Conservation (phyloP, 2,113 vertebrate genomes). For the Cephalopterus ornatus region DNA sequence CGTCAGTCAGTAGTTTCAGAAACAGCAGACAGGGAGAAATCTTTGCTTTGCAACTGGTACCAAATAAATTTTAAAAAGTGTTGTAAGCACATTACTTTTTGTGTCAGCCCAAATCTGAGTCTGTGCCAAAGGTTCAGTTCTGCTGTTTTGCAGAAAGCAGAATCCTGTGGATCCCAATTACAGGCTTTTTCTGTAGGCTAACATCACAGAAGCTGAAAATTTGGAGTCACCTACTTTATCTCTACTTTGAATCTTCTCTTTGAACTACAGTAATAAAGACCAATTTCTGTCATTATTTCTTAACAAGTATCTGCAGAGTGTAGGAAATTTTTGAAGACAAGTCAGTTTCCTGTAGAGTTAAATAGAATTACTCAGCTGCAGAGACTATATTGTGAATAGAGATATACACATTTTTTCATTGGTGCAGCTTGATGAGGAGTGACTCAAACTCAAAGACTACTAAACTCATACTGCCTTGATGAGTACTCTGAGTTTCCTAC, state of each 20-base stretch:
- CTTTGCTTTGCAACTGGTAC: background rate
- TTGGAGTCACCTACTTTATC: constrained; percentile 48
- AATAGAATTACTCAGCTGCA: constrained; percentile 42
- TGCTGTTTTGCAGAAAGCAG: constrained; percentile 4
- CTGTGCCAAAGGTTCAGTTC: background rate
- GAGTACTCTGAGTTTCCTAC: background rate
- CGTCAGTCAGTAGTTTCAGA: background rate
- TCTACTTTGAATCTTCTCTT: constrained; percentile 28
- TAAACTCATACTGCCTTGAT: background rate
- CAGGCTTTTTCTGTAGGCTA: background rate
- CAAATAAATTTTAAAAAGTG: background rate
- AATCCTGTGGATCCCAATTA: constrained; percentile 36
- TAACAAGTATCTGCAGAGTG: constrained; percentile 33
- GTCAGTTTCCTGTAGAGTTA: constrained; percentile 43
- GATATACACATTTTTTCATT: background rate
- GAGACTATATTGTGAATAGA: background rate
- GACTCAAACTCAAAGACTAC: background rate
- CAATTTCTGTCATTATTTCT: constrained; percentile 56
- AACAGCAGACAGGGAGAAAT: background rate
- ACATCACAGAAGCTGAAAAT: constrained; percentile 9
- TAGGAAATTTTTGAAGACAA: constrained; percentile 43
- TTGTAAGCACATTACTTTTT: constrained; percentile 9
- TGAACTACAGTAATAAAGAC: constrained; percentile 31
- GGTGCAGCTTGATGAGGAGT: background rate
- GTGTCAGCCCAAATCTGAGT: background rate